phyloP scores from a whole-genome alignment of 2,888 invertebrate genomes.

The Formica aserva region DNA sequence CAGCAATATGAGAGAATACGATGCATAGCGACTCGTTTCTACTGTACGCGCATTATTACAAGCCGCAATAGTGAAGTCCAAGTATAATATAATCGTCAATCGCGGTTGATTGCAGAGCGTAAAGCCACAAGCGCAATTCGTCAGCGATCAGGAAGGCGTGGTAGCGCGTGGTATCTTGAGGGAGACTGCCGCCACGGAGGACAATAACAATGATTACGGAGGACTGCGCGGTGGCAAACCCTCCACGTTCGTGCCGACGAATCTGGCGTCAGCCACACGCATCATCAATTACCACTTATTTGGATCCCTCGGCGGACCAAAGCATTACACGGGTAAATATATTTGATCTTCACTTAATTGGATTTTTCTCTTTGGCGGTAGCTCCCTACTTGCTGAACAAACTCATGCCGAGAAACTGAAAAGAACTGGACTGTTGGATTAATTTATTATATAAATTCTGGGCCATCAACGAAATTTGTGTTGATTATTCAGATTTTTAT shows the following conservation, averaged over 20 bases:
- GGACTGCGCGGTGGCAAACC: conserved; percentile 86
- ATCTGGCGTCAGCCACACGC: conserved; percentile 90
- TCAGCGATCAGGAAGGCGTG: conserved; percentile 79
- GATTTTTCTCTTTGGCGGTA: not conserved
- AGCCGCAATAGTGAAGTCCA: not conserved
- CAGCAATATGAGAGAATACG: not conserved
- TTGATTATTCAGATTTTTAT: not conserved
- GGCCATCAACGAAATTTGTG: not conserved
- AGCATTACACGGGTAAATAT: conserved; percentile 83
- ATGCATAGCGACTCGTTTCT: not conserved
- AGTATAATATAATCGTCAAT: conserved; percentile 37
- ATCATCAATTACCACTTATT: conserved; percentile 92
- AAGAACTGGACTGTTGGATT: not conserved
- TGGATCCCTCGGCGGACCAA: conserved; percentile 87
- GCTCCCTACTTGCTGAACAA: not conserved
- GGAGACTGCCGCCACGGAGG: conserved; percentile 72
- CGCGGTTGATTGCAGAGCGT: conserved; percentile 78
- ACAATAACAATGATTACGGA: conserved; percentile 84
- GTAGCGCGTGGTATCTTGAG: conserved; percentile 68
- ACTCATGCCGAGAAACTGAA: not conserved
- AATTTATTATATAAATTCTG: not conserved
- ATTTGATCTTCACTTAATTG: not conserved
- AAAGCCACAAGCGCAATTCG: conserved; percentile 79
- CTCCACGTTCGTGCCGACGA: conserved; percentile 88
- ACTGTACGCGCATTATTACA: not conserved